Base-by-base conservation (phyloP, 2,797 vertebrate genomes). In the Xyrichtys novacula region DNA sequence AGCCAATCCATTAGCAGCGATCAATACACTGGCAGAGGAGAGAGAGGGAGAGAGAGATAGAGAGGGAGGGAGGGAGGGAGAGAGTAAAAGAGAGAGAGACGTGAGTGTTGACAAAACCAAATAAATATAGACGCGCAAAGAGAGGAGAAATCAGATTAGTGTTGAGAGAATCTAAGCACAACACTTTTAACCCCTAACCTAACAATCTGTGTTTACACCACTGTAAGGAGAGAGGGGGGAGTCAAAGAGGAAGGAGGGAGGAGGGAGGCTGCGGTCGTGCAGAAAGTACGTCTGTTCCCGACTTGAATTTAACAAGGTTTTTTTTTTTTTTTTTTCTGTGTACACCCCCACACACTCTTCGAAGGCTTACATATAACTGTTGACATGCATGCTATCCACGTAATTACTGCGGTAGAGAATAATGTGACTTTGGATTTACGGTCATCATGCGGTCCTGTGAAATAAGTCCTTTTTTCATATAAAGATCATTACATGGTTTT, bases 1-100 rank as follows among this genome's bases (percentile, higher is more conserved):
- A 96, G 96, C 95, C 95, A 95, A 95, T 97, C 96, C 96, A 98
- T 98, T 98, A 98, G 94, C 84, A 92, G 89, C 87, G 92, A 97
- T 97, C 96, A 94, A 98, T 98, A 97, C 91, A 83, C 91, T 90
- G 90, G 88, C 77, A 85, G 85, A 84, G 81, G 81, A 38, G 59
- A 43, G 42, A 61, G 58, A 48, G 59, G 32, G 59, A 46, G 23
- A 10, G 28, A 50, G 48, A 57, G 23, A 10, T 23, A 50, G 48
- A 57, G 60, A 23, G 47, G 43, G 34, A 47, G 65, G 77, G 79
- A 81, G 90, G 56, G 65, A 67, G 31, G n/a, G 73, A 12, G 32
- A 34, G 32, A 34, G 32, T 34, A 34, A 43, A 57, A 72, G 73
- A 43, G 60, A 72, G 73, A 69, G 80, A 87, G 87, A 87, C 65